Percentiles rank a stretch among this genome's conserved stretches.
phyloP scores from a whole-genome alignment of 2,113 vertebrate genomes.

The Phainopepla nitens region DNA sequence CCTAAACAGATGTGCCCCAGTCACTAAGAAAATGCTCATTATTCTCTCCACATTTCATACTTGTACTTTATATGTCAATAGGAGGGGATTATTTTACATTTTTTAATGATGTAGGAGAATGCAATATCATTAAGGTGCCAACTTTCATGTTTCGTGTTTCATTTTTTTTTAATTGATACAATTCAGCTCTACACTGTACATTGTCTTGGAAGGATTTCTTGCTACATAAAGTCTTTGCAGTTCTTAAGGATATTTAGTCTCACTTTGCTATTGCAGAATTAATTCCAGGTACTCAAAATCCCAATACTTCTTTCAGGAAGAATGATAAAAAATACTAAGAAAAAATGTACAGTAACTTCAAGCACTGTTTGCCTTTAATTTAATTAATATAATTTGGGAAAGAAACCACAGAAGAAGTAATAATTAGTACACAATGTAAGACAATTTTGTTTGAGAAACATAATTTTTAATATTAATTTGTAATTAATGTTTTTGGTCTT shows the following conservation, averaged over 20 bases:
- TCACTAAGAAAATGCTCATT: neutral
- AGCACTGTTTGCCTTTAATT: slow-evolving; percentile 3
- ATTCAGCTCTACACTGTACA: neutral
- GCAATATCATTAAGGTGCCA: neutral
- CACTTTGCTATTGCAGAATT: neutral
- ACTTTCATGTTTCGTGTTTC: neutral
- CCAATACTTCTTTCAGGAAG: neutral
- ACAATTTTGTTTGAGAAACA: neutral
- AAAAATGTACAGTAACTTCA: neutral
- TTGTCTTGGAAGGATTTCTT: neutral
- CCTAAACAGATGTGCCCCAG: neutral
- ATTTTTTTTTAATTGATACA: slow-evolving; percentile 26
- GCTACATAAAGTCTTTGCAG: neutral
- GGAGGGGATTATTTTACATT: neutral
- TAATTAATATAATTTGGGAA: neutral
- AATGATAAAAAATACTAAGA: slow-evolving; percentile 1
- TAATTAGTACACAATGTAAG: neutral
- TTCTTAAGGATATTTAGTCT: neutral
- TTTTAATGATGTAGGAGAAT: neutral
- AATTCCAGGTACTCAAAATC: neutral
- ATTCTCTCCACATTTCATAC: neutral
- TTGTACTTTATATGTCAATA: neutral
- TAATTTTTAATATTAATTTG: neutral
- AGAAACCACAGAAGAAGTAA: neutral
- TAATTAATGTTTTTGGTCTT: neutral